phyloP scores from a whole-genome alignment of 2,888 invertebrate species.

The Gibbula magus region DNA sequence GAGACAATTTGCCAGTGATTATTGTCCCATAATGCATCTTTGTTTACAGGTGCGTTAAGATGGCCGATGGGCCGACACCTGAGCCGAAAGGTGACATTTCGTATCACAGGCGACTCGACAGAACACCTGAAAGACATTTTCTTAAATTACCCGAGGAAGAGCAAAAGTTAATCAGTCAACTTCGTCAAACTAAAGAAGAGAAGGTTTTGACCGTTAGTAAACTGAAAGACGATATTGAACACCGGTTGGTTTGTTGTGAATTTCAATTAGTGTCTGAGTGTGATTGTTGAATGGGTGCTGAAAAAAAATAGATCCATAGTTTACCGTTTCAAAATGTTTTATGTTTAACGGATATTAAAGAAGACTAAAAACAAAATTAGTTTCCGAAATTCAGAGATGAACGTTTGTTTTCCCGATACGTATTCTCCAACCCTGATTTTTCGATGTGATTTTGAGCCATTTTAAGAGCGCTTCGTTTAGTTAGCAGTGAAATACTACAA shows the following conservation, averaged over 20 bases:
- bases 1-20: background rate
- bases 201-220: constrained; percentile 53
- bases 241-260: constrained; percentile 52
- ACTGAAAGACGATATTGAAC: constrained; percentile 62
- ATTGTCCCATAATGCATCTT: constrained; percentile 18
- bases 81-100: background rate
- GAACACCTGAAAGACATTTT: constrained; percentile 61
- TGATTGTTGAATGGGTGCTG: too few relatives aligned
- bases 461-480: constrained; percentile 25
- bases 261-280: too few relatives aligned
- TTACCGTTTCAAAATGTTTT: too few relatives aligned
- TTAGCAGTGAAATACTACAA: constrained; percentile 31
- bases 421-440: background rate
- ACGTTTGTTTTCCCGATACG: background rate
- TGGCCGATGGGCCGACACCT: background rate
- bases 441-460: background rate
- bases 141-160: constrained; percentile 45
- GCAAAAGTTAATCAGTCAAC: constrained; percentile 53
- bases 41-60: constrained; percentile 30
- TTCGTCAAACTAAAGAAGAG: constrained; percentile 54
- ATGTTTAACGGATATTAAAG: too few relatives aligned
- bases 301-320: too few relatives aligned
- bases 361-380: too few relatives aligned
- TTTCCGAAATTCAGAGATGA: too few relatives aligned
- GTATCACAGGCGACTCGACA: constrained; percentile 50